Percentiles rank a stretch among this genome's conserved stretches.
phyloP scores from a whole-genome alignment of 2,888 invertebrate species.

The Thalpophila matura region DNA sequence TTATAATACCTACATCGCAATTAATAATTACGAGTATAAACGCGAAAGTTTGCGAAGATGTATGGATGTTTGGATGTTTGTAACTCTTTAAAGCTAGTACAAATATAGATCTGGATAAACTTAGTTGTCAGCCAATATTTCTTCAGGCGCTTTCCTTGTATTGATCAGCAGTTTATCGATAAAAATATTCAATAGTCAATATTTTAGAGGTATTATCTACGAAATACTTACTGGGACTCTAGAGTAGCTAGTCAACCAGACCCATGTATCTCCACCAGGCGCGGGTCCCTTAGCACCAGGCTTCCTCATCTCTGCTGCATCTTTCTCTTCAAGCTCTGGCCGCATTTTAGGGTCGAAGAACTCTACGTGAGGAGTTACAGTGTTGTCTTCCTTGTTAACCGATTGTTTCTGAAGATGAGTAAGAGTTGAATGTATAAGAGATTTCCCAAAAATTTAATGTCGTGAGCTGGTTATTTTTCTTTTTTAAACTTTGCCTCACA shows the following conservation, averaged over 20 bases:
- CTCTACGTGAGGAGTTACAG: slow-evolving; percentile 92
- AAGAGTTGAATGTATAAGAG: neutral
- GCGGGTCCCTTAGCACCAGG: slow-evolving; percentile 92
- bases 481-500: too few relatives aligned
- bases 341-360: slow-evolving; percentile 94
- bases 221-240: slow-evolving; percentile 93
- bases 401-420: slow-evolving; percentile 77
- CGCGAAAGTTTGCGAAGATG: too few relatives aligned
- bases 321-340: slow-evolving; percentile 92
- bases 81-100: too few relatives aligned
- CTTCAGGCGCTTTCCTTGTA: too few relatives aligned
- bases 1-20: too few relatives aligned
- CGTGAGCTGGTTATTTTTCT: too few relatives aligned
- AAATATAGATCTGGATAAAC: slow-evolving; percentile 10
- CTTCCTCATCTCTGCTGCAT: slow-evolving; percentile 91
- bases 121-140: neutral
- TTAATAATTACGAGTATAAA: too few relatives aligned
- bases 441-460: too few relatives aligned
- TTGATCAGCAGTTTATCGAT: too few relatives aligned
- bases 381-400: slow-evolving; percentile 87
- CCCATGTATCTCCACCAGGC: slow-evolving; percentile 95
- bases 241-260: slow-evolving; percentile 96
- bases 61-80: too few relatives aligned
- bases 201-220: too few relatives aligned
- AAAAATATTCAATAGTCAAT: too few relatives aligned